Base-by-base conservation (phyloP, 2,888 invertebrate species). In the Notodonta dromedarius region DNA sequence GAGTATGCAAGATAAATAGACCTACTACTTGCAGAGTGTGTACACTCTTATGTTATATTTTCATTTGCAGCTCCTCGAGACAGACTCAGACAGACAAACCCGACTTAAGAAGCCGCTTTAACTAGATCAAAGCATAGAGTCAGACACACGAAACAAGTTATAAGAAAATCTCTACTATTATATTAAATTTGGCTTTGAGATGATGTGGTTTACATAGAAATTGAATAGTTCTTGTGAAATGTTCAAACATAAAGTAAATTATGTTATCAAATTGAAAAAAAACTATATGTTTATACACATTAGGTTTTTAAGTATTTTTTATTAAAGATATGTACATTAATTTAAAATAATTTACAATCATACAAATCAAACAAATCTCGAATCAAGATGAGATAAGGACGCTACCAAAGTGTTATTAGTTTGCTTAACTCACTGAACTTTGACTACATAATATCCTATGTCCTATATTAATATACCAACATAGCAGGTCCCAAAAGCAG, bases 121-220 rank as follows among this genome's bases (percentile, higher is more conserved):
- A 51, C 51, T 51, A 53, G 53, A 53, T 53, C 53, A 53, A 53
- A 53, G 53, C 53, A 35, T 16, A 16, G 32, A 16, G 32, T n/a
- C 5, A 35, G 53, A 32, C 53, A 13, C 46, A n/a, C 46, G 46
- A 46, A 11, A 46, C 46, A 46, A 46, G 46, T 46, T 46, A 4
- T n/a, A 46, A n/a, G 35, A 12, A 32, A 32, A 53, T 16, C 16
- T 50, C 16, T n/a, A 16, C 5, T 16, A n/a, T 50, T 50, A 50
- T 8, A 16, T 50, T 50, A 50, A 14, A 50, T 50, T 50, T 3
- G 11, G 11, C 46, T 46, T 46, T 50, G 16, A 16, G 50, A 50
- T 16, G 11, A 50, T 16, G 16, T 50, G 16, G 16, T 11, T 16
- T 50, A 9, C 16, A 16, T 8, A 16, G 4, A 14, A 50, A 50